Percentiles rank a stretch among this genome's conserved stretches.
These are phyloP conservation scores for Hypena proboscidalis DNA, from an alignment of 2,888 invertebrate genomes.

Conservation along the genomic window DNA sequence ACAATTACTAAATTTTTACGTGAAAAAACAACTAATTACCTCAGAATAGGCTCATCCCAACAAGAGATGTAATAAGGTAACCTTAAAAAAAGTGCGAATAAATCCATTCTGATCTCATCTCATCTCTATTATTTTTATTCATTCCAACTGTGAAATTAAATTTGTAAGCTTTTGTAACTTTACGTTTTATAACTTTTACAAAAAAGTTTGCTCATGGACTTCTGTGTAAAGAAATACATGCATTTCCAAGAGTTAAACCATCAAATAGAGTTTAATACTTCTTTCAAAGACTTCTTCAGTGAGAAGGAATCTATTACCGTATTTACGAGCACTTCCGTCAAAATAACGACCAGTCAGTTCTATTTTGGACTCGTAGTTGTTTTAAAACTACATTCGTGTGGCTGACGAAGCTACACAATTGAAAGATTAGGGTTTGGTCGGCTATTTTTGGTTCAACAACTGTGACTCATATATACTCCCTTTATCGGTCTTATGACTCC, in stretches of 20 bases:
- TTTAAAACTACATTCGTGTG: constrained; percentile 35
- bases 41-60: too few relatives aligned
- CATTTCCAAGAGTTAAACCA: too few relatives aligned
- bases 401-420: constrained; percentile 27
- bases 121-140: neutral
- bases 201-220: too few relatives aligned
- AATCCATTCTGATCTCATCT: neutral
- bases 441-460: constrained; percentile 34
- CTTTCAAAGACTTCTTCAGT: constrained; percentile 3
- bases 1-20: too few relatives aligned
- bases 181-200: too few relatives aligned
- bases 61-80: too few relatives aligned
- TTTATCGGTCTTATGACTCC: constrained; percentile 18
- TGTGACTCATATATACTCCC: constrained; percentile 38
- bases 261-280: constrained; percentile 1
- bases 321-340: constrained; percentile 21
- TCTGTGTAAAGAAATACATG: too few relatives aligned
- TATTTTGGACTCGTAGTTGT: constrained; percentile 27
- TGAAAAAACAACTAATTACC: too few relatives aligned
- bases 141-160: too few relatives aligned
- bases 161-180: too few relatives aligned
- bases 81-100: too few relatives aligned
- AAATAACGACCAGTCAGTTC: constrained; percentile 10
- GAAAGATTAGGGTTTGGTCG: constrained; percentile 42
- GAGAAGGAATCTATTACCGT: constrained; percentile 1